Evolutionary conservation across 2,797 vertebrate genomes (phyloP).

Genomic region (Sphenodon punctatus): DNA sequence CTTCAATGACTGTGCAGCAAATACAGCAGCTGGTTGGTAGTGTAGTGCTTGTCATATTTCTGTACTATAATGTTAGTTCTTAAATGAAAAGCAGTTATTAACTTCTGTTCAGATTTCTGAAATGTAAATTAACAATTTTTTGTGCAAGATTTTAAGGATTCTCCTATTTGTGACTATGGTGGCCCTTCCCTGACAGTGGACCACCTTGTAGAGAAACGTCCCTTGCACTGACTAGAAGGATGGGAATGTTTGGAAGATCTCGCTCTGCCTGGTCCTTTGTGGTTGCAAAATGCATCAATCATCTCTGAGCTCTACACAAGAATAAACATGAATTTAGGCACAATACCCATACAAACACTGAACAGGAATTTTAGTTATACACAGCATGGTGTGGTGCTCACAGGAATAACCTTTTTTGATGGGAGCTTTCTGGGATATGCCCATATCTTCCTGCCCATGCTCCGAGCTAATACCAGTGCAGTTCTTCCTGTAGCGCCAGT

Average conservation of each 20-base stretch:
- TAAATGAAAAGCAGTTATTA: not conserved
- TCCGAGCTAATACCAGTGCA: not conserved
- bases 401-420: no score
- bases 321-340: not conserved
- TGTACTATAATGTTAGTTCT: not conserved
- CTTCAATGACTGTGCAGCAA: not conserved
- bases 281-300: no score
- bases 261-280: no score
- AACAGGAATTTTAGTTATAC: not conserved
- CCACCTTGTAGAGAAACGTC: no score
- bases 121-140: not conserved
- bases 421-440: no score
- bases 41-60: not conserved
- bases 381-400: not conserved
- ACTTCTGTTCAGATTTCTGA: not conserved
- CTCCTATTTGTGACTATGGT: no score
- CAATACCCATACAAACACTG: not conserved
- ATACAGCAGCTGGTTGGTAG: not conserved
- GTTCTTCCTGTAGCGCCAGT: not conserved
- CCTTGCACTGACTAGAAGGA: no score
- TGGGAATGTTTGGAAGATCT: no score
- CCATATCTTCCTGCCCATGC: no score
- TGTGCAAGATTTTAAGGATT: no score
- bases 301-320: no score
- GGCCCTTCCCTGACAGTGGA: no score